Percentiles rank a stretch among this genome's conserved stretches.
phyloP scores from a whole-genome alignment of 2,113 vertebrate species.

The Potamarius usumacintae region DNA sequence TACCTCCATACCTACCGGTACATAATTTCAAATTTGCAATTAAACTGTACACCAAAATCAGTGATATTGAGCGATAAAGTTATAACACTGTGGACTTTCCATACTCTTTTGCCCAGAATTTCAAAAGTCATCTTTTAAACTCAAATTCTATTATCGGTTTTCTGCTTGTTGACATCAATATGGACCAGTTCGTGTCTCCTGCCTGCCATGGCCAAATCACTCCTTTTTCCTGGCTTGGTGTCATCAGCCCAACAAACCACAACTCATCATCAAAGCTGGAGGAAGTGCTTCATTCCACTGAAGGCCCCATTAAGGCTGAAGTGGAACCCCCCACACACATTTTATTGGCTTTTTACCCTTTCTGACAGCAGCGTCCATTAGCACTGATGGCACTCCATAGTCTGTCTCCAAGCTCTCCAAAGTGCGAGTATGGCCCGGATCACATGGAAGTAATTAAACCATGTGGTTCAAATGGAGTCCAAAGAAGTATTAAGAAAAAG shows the following conservation, averaged over 20 bases:
- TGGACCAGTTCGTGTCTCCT: slow-evolving; percentile 28
- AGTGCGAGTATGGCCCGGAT: slow-evolving; percentile 71
- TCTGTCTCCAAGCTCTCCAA: slow-evolving; percentile 75
- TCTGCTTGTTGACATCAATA: slow-evolving; percentile 28
- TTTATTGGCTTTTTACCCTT: slow-evolving; percentile 81
- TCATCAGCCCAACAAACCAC: slow-evolving; percentile 67
- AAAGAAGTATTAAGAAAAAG: slow-evolving; percentile 30
- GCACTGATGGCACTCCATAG: slow-evolving; percentile 82
- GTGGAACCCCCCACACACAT: slow-evolving; percentile 68
- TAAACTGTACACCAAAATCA: neutral
- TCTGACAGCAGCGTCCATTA: slow-evolving; percentile 81
- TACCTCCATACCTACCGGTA: neutral
- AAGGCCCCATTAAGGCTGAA: slow-evolving; percentile 78
- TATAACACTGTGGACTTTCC: too few species aligned
- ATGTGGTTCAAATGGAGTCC: slow-evolving; percentile 49
- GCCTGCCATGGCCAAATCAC: slow-evolving; percentile 61
- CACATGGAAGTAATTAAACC: slow-evolving; percentile 54
- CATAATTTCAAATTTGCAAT: neutral
- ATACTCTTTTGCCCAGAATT: neutral
- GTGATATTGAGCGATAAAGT: neutral
- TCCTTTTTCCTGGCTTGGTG: slow-evolving; percentile 63
- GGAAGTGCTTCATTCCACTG: slow-evolving; percentile 71
- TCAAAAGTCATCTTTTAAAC: neutral
- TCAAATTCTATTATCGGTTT: neutral
- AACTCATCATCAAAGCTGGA: slow-evolving; percentile 71